A percentile compares a stretch with the other conserved stretches of the same genome.
Conservation (phyloP, 30 jellyfish, hydroid and myxozoan genomes). For the Aurelia aurita complex sp. Pacific region DNA sequence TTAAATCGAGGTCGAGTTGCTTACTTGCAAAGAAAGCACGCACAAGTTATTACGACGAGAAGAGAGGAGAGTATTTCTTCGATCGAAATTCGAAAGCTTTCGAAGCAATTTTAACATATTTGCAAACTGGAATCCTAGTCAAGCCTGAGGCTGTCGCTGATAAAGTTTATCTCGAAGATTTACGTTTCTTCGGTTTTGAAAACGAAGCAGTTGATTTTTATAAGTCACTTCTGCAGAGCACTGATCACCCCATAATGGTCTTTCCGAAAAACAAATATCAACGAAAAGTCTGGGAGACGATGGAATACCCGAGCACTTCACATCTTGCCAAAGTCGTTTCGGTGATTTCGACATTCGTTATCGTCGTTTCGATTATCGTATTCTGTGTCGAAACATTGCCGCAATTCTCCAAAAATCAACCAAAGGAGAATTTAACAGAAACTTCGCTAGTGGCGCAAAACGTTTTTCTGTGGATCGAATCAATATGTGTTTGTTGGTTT, state of each 20-base stretch:
- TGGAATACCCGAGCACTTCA: slow-evolving; percentile 80
- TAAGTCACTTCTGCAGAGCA: slow-evolving; percentile 24
- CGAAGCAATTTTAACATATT: slow-evolving; percentile 77
- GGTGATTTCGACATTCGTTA: slow-evolving; percentile 59
- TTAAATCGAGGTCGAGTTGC: slow-evolving; percentile 48
- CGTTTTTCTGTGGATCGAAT: slow-evolving; percentile 57
- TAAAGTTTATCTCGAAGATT: slow-evolving; percentile 71
- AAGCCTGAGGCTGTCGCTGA: slow-evolving; percentile 80
- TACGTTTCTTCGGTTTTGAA: slow-evolving; percentile 83
- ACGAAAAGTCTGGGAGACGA: slow-evolving; percentile 68
- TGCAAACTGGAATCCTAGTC: slow-evolving; percentile 78
- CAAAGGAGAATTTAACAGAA: slow-evolving; percentile 1
- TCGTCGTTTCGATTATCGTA: slow-evolving; percentile 70
- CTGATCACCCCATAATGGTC: slow-evolving; percentile 20
- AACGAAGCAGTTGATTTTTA: slow-evolving; percentile 69
- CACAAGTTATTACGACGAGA: slow-evolving; percentile 56
- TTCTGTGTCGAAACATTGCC: slow-evolving; percentile 89
- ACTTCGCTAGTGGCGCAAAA: slow-evolving; percentile 21
- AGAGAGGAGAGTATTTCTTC: slow-evolving; percentile 69
- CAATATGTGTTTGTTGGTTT: slow-evolving; percentile 85
- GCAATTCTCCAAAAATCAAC: slow-evolving; percentile 15
- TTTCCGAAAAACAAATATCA: slow-evolving; percentile 46
- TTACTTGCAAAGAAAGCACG: slow-evolving; percentile 59
- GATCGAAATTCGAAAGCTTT: slow-evolving; percentile 78
- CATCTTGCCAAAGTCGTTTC: slow-evolving; percentile 60